Evolutionary conservation across 2,797 vertebrate species (phyloP).

Genomic region (Ctenopoma multispine): DNA sequence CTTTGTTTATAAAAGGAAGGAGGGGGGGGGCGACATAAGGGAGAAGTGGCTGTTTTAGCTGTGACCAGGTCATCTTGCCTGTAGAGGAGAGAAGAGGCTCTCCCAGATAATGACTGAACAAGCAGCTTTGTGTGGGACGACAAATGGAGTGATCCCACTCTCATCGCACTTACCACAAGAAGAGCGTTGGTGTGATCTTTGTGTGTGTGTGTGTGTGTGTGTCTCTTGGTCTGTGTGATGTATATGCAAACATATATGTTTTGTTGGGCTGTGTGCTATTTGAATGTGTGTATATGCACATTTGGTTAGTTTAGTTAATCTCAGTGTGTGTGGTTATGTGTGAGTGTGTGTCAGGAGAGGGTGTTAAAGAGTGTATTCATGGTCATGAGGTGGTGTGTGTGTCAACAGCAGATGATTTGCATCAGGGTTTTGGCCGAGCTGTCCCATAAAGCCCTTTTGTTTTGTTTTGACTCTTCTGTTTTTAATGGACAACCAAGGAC

Average conservation of each 20-base stretch:
- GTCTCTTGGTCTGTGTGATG: conserved; percentile 39
- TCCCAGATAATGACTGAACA: conserved; percentile 83
- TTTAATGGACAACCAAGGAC: conserved; percentile 72
- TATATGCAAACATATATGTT: conserved; percentile 67
- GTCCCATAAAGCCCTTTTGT: conserved; percentile 68
- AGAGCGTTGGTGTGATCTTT: conserved; percentile 51
- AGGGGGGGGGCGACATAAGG: conserved; percentile 33
- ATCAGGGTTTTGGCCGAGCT: conserved; percentile 72
- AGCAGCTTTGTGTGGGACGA: conserved; percentile 82
- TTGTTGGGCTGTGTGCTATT: conserved; percentile 62
- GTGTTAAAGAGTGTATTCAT: conserved; percentile 74
- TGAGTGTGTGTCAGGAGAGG: conserved; percentile 40
- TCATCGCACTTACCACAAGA: conserved; percentile 71
- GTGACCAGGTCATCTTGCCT: conserved; percentile 77
- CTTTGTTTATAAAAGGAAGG: conserved; percentile 71
- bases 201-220: conserved; percentile 22
- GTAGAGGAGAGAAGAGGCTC: conserved; percentile 80
- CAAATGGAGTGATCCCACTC: conserved; percentile 81
- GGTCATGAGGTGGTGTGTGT: conserved; percentile 74
- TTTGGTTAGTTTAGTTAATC: conserved; percentile 68
- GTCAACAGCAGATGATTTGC: conserved; percentile 78
- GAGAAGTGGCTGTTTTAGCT: conserved; percentile 78
- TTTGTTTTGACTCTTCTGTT: conserved; percentile 74
- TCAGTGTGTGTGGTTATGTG: conserved; percentile 19
- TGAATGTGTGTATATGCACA: conserved; percentile 68